phyloP scores from a whole-genome alignment of 2,797 vertebrate genomes.

The Graptemys geographica region DNA sequence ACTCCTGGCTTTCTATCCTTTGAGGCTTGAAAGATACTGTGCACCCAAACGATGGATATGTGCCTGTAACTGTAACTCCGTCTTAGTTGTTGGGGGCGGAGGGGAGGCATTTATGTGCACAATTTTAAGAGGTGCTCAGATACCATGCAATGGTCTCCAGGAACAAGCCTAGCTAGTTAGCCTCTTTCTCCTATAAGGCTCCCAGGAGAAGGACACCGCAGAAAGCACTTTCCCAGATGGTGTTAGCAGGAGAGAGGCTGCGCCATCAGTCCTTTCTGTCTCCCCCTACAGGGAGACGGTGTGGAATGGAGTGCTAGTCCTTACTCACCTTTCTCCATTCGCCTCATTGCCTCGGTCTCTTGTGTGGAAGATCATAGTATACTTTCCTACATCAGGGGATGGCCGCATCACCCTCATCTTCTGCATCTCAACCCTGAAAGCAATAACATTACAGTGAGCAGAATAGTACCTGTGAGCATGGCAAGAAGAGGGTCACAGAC shows the following conservation, averaged over 20 bases:
- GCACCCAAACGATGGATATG: not conserved
- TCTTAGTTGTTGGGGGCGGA: rapidly evolving
- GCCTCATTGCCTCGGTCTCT: constrained; percentile 93
- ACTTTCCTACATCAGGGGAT: constrained; percentile 86
- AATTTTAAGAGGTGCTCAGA: not conserved
- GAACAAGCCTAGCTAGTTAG: not conserved
- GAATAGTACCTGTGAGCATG: not conserved
- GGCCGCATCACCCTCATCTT: constrained; percentile 92
- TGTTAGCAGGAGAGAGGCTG: not conserved
- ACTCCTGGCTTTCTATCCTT: not conserved
- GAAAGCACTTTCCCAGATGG: not conserved
- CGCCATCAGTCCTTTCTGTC: not conserved
- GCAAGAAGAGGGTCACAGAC: not conserved
- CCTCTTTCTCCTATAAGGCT: not conserved
- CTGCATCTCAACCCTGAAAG: constrained; percentile 88
- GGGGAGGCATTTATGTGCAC: not conserved
- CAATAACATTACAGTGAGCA: not conserved
- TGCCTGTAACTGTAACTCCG: not conserved
- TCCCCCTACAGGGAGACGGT: not conserved
- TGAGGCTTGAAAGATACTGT: not conserved
- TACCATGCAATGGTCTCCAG: not conserved
- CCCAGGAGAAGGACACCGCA: not conserved
- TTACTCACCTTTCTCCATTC: constrained; percentile 89
- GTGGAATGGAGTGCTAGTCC: rapidly evolving
- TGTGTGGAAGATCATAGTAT: constrained; percentile 97